A percentile compares a stretch with the other conserved stretches of the same genome.
Evolutionary conservation across 1,140 invertebrate species (phyloP).

Genomic region (Drosophila gunungcola): DNA sequence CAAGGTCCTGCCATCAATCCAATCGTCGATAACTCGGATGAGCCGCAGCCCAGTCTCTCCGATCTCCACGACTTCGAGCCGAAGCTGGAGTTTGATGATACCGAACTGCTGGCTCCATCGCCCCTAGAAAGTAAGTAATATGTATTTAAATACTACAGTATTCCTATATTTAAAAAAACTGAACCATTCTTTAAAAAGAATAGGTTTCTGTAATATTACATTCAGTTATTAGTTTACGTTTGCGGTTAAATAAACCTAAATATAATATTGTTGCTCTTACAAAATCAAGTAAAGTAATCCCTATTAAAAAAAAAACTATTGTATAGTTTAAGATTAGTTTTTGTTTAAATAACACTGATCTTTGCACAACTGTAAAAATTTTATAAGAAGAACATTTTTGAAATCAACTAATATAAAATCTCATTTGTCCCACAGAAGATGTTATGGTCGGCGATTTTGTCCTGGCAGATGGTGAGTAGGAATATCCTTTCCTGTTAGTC

Average conservation of each 20-base stretch:
- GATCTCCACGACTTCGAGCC: slow-evolving; percentile 97
- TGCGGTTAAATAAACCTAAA: no score
- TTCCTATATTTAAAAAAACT: no score
- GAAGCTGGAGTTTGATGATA: slow-evolving; percentile 98
- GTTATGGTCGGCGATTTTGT: slow-evolving; percentile 84
- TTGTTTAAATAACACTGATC: no score
- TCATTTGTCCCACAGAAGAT: slow-evolving; percentile 69
- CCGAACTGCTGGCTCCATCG: slow-evolving; percentile 87
- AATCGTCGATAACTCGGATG: slow-evolving; percentile 88
- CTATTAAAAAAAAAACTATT: no score
- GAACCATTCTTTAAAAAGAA: no score
- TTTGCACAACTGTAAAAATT: no score
- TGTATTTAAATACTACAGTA: no score
- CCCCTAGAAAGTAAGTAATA: slow-evolving; percentile 69
- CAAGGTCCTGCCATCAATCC: slow-evolving; percentile 83
- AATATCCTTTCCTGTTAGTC: background rate
- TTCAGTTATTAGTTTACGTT: no score
- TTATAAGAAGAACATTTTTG: background rate
- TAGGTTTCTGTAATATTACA: no score
- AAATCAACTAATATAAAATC: slow-evolving; percentile 33
- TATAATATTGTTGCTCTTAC: no score
- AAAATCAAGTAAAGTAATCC: no score
- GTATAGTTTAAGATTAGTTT: no score
- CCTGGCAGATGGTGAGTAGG: slow-evolving; percentile 70
- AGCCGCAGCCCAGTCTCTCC: slow-evolving; percentile 94